Evolutionary conservation across 2,113 vertebrate species (phyloP).

Genomic region (Saguinus imperator): DNA sequence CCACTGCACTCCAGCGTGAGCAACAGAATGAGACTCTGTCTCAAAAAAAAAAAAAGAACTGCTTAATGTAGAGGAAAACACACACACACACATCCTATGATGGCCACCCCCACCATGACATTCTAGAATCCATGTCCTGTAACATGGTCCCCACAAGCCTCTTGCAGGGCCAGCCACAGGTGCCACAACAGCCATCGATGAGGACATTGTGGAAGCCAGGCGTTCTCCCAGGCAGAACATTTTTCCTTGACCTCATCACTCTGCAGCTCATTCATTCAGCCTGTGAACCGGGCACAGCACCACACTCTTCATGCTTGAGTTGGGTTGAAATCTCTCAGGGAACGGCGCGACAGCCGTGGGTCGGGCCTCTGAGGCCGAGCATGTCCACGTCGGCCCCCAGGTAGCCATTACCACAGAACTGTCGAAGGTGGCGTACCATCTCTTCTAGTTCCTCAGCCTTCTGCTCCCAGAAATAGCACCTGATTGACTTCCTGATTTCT

Average conservation of each 20-base stretch:
- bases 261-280: background rate
- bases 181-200: fast-evolving
- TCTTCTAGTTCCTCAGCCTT: background rate
- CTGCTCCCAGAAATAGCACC: background rate
- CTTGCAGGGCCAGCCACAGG: background rate
- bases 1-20: too few relatives aligned
- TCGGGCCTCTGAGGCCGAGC: fast-evolving
- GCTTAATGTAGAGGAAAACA: background rate
- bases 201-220: fast-evolving
- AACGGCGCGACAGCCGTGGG: fast-evolving
- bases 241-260: background rate
- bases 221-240: fast-evolving
- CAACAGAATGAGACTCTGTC: too few relatives aligned
- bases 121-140: background rate
- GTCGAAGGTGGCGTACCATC: fast-evolving
- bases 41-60: background rate
- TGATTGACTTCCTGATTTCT: background rate
- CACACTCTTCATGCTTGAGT: background rate
- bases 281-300: fast-evolving
- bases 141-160: too few relatives aligned
- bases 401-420: background rate
- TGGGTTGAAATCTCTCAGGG: background rate
- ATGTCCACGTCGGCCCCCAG: fast-evolving
- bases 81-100: fast-evolving
- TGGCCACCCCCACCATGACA: background rate